These are phyloP conservation scores for Lepidostoma basale DNA, from an alignment of 1,140 invertebrate species.

Conservation along the genomic window DNA sequence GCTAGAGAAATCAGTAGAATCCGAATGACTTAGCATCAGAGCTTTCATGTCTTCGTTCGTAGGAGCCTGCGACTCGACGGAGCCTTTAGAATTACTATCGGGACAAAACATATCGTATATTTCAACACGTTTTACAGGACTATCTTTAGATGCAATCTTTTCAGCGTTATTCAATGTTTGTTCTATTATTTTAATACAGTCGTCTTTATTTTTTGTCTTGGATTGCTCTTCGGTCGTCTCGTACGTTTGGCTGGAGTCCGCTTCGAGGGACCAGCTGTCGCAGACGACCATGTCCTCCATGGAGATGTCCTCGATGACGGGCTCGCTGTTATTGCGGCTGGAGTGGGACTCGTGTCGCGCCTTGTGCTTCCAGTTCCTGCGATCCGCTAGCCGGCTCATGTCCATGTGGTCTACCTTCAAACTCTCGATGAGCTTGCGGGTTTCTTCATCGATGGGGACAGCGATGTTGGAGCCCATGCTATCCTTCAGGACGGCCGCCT, in stretches of 20 bases:
- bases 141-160: no score
- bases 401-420: constrained; percentile 27
- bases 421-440: neutral
- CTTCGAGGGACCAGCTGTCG: constrained; percentile 58
- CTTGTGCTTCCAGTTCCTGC: constrained; percentile 1
- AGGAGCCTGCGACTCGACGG: neutral
- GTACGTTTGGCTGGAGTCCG: constrained; percentile 45
- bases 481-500: neutral
- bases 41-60: neutral
- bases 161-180: no score
- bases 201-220: neutral
- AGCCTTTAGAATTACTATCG: neutral
- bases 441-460: neutral
- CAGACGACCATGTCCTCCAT: constrained; percentile 56
- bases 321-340: constrained; percentile 41
- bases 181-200: neutral
- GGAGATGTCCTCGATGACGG: constrained; percentile 52
- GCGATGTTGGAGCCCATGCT: neutral
- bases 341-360: constrained; percentile 37
- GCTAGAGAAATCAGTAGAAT: constrained; percentile 6
- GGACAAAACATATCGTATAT: neutral
- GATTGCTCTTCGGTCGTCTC: neutral
- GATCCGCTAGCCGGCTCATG: constrained; percentile 34
- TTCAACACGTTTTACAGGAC: no score
- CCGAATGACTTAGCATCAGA: neutral